Conservation (phyloP, 2,113 vertebrate species). For the Aspiorhynchus laticeps region DNA sequence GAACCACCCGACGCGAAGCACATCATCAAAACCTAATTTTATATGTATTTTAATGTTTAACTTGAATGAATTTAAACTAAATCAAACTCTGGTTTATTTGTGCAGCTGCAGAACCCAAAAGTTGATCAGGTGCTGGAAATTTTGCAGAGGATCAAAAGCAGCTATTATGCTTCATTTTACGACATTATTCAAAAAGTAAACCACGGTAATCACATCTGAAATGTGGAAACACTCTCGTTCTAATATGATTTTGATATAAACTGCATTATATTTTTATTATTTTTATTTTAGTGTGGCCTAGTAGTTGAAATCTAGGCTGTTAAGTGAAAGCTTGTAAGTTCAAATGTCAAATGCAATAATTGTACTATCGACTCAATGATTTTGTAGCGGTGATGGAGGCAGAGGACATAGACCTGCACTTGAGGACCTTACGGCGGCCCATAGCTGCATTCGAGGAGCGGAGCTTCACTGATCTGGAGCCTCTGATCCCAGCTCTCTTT, state of each 20-base stretch:
- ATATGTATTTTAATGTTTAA: conserved; percentile 41
- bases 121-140: conserved; percentile 67
- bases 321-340: not conserved
- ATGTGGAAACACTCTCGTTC: not conserved
- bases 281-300: not conserved
- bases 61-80: not conserved
- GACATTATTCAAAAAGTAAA: conserved; percentile 69
- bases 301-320: not conserved
- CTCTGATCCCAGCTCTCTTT: conserved; percentile 80
- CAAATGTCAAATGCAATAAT: not conserved
- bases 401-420: conserved; percentile 73
- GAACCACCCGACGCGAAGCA: too few species aligned
- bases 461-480: conserved; percentile 73
- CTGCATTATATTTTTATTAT: not conserved
- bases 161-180: conserved; percentile 72
- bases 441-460: conserved; percentile 74
- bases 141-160: conserved; percentile 72
- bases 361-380: not conserved
- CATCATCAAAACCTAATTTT: not conserved
- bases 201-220: conserved; percentile 60
- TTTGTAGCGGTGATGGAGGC: conserved; percentile 72
- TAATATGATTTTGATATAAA: not conserved
- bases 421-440: conserved; percentile 71
- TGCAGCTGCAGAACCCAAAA: conserved; percentile 72
- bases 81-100: not conserved